phyloP scores from a whole-genome alignment of 2,888 invertebrate genomes.

The Troides helena region DNA sequence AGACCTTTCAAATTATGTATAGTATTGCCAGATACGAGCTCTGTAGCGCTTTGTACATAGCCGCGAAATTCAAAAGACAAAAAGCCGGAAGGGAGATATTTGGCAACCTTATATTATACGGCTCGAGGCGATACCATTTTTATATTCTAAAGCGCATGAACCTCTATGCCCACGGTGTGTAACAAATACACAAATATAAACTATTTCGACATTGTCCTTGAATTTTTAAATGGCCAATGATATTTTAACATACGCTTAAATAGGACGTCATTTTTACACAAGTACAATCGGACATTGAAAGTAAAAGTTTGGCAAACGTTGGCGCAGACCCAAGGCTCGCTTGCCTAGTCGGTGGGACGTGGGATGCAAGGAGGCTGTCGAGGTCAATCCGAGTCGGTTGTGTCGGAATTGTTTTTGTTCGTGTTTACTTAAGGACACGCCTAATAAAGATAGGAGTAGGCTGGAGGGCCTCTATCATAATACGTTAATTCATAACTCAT shows the following conservation, averaged over 20 bases:
- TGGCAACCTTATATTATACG: no score
- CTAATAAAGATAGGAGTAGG: conserved; percentile 18
- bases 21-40: no score
- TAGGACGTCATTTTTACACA: conserved; percentile 52
- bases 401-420: conserved; percentile 28
- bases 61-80: no score
- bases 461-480: background rate
- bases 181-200: conserved; percentile 7
- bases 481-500: no score
- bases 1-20: no score
- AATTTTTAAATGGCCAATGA: conserved; percentile 8
- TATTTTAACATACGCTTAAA: conserved; percentile 16
- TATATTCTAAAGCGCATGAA: background rate
- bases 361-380: conserved; percentile 59
- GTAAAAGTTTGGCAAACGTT: conserved; percentile 61
- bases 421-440: conserved; percentile 11
- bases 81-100: no score
- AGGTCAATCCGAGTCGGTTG: conserved; percentile 33
- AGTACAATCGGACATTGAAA: conserved; percentile 66
- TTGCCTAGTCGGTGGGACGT: conserved; percentile 61
- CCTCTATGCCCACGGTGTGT: background rate
- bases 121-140: background rate
- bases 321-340: conserved; percentile 65
- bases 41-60: no score
- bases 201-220: conserved; percentile 18